Conservation (phyloP, 2,797 vertebrate genomes). For the Brotula barbata region DNA sequence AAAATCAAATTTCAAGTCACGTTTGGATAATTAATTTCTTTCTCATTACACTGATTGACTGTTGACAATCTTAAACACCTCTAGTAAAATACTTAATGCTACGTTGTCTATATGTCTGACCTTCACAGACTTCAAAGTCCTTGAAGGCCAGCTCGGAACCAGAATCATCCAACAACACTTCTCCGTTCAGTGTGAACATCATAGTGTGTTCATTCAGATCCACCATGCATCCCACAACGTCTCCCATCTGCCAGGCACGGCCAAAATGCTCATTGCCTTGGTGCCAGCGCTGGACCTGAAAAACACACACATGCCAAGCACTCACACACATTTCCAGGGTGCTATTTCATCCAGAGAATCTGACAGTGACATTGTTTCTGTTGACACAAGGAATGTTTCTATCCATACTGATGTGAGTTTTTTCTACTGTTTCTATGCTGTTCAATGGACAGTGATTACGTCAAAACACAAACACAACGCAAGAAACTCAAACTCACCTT, state of each 20-base stretch:
- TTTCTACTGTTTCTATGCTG: too few relatives aligned
- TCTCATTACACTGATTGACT: too few relatives aligned
- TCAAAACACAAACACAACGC: too few relatives aligned
- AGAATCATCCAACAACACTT: conserved; percentile 92
- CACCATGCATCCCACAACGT: conserved; percentile 95
- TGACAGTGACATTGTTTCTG: too few relatives aligned
- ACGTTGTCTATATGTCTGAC: conserved; percentile 69
- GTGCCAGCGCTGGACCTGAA: conserved; percentile 92
- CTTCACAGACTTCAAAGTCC: conserved; percentile 90
- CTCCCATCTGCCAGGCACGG: conserved; percentile 87
- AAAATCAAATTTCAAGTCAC: too few relatives aligned
- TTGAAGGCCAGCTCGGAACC: conserved; percentile 96
- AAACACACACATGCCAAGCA: not conserved
- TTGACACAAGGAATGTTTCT: too few relatives aligned
- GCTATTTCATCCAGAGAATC: too few relatives aligned
- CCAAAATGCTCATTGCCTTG: conserved; percentile 97
- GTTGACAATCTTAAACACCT: too few relatives aligned
- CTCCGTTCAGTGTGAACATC: conserved; percentile 95
- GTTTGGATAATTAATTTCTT: too few relatives aligned
- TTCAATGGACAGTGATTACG: too few relatives aligned
- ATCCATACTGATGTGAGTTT: too few relatives aligned
- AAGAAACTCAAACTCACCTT: conserved; percentile 78
- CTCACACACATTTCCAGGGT: not conserved
- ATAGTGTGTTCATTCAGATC: conserved; percentile 94
- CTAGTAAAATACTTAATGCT: too few relatives aligned